Evolutionary conservation across 2,888 invertebrate genomes (phyloP), one percentile per base, ranked within the genome.

Genomic region (Bedellia somnulentella): DNA sequence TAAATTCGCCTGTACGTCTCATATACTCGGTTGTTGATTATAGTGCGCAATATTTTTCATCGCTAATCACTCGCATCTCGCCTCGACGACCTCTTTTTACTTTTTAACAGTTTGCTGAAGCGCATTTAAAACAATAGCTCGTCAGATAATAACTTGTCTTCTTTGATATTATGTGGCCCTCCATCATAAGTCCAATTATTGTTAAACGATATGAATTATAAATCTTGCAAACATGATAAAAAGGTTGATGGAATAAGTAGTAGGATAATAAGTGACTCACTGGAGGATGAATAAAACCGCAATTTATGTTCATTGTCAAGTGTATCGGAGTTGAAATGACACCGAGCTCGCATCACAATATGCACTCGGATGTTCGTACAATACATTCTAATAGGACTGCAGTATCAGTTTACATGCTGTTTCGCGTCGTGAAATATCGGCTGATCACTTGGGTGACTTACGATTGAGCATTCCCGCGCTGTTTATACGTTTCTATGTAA

Each of bases 171-270:
- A 45, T 50, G 46, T 44, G 40, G 43, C 42, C 44, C 39, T 45
- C 46, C 36, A 40, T 43, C 38, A 37, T 41, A 44, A 42, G 40
- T 46, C 43, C 53, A 55, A 59, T 62, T 61, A 60, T 55, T 56
- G 49, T 53, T 61, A 60, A 63, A 59, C 49, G 56, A 52, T 52
- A 57, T 56, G 51, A 34, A 58, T 49, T 48, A 51, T 50, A 48
- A 49, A 48, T 52, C 42, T 44, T 43, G 42, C 45, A 44, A 39
- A 33, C 22, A 33, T 39, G 44, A 50, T 50, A 50, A 45, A 44
- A 44, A 36, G 36, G n/a, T n/a, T n/a, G n/a, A 28, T 34, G 38
- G 41, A 42, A 37, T 33, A 41, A 38, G 36, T 34, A 35, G 41
- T 36, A 36, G 40, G 41, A 40, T 37, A 37, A 36, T 34, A 38